Evolutionary conservation across 2,888 invertebrate genomes (phyloP), one percentile per base, ranked within the genome.

Genomic region (Isotomurus palustris): DNA sequence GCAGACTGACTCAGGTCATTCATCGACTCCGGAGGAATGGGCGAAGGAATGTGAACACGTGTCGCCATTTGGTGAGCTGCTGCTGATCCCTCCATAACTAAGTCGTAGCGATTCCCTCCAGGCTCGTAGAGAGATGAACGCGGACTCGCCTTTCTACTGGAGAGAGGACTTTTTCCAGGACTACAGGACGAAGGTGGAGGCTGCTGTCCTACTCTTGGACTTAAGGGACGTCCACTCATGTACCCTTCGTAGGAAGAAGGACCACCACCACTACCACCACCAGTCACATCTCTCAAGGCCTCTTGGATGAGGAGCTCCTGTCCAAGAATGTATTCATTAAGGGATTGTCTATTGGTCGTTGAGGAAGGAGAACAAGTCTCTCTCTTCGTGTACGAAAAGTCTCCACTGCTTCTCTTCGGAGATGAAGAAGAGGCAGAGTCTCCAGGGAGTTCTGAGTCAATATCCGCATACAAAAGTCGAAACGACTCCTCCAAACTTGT

Each of bases 221-320:
- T 69, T 2, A 64, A 56, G 10, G 69, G 67, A 24, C 68, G 58
- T 21, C 68, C 67, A 10, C 77, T 78, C 32, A 83, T 76, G 67
- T 82, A 83, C 12, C 82, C 82, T 71, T 83, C 83, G 14, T 62
- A 24, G 6, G 21, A 5, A 8, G 22, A 22, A 10, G 12, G 21
- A 43, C 19, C 19, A 5, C 43, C 12, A 32, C 21, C 22, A 10
- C 19, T 43, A 43, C 19, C 19, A 5, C 43, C 12, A 32, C 21
- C 22, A 25, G 25, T 38, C 22, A 40, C n/a, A 22, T 3, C 17
- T 14, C 19, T n/a, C 24, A 64, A 55, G 4, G 66, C 62, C 41
- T 65, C 66, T 25, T 60, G 50, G 35, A 60, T 62, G 24, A 50
- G 27, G 35, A 62, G 41, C 43, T 66, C 64, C 44, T 66, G 64